Conservation (phyloP, 2,797 vertebrate species). For the Graptemys geographica region DNA sequence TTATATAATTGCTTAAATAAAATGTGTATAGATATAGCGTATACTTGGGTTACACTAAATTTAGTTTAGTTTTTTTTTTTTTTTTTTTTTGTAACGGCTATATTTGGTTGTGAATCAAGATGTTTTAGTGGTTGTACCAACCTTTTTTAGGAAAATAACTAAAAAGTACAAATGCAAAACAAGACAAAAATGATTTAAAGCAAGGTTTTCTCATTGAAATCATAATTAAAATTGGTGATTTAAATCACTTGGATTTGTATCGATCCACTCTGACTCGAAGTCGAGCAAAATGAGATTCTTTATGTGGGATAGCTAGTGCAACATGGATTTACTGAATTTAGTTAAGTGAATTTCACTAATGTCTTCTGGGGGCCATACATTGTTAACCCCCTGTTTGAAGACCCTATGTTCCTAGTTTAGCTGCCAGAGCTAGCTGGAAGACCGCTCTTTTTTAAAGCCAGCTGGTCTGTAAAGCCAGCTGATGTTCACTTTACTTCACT, state of each 20-base stretch:
- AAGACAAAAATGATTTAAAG: background rate
- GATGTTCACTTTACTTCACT: background rate
- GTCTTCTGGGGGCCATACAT: background rate
- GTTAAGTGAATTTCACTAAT: accelerated
- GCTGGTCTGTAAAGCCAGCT: background rate
- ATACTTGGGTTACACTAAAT: background rate
- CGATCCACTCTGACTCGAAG: background rate
- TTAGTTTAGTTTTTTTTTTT: no score
- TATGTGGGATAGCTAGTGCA: background rate
- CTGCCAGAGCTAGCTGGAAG: background rate
- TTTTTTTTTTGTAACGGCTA: background rate
- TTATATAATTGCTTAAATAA: background rate
- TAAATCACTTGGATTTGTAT: background rate
- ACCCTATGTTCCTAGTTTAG: background rate
- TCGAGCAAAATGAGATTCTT: background rate
- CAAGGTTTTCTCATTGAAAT: background rate
- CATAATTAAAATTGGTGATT: background rate
- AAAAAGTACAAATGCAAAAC: background rate
- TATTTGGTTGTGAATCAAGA: background rate
- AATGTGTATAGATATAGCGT: background rate
- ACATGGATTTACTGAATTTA: accelerated
- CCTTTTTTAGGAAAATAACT: background rate
- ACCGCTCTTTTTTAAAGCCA: background rate
- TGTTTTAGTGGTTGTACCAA: background rate
- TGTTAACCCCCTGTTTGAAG: background rate